phyloP scores from a whole-genome alignment of 2,888 invertebrate species.

The Cecidostiba fungosa region DNA sequence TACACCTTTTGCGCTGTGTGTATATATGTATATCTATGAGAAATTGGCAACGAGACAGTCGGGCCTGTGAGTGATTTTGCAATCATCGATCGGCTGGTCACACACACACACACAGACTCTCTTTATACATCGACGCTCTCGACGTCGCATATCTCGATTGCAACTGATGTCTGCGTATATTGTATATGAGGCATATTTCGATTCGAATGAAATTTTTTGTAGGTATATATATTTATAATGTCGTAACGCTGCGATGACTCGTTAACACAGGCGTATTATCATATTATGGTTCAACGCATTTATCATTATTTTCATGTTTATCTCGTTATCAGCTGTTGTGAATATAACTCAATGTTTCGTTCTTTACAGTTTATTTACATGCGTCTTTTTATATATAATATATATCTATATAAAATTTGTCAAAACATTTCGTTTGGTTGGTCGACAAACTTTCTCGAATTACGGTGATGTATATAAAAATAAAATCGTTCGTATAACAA shows the following conservation, averaged over 20 bases:
- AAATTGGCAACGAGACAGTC: conserved; percentile 45
- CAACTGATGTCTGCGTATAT: neutral
- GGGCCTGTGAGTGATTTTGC: conserved; percentile 50
- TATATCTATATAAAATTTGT: conserved; percentile 23
- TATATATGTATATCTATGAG: too few species aligned
- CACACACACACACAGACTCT: conserved; percentile 2
- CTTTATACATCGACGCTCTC: too few species aligned
- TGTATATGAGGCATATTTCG: conserved; percentile 34
- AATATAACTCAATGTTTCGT: neutral
- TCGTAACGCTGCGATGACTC: conserved; percentile 4
- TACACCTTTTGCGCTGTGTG: conserved; percentile 39
- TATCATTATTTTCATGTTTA: too few species aligned
- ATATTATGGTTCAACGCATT: neutral
- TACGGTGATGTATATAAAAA: conserved; percentile 20
- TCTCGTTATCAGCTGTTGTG: neutral
- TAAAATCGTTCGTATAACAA: conserved; percentile 6
- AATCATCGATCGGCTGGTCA: conserved; percentile 31
- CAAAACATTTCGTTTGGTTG: conserved; percentile 41
- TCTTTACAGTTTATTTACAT: conserved; percentile 57
- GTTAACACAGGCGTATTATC: conserved; percentile 17
- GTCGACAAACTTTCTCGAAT: conserved; percentile 33
- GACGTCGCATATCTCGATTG: neutral
- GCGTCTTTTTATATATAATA: conserved; percentile 19
- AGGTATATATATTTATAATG: neutral
- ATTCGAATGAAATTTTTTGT: conserved; percentile 34